A percentile compares a stretch with the other conserved stretches of the same genome.
Conservation (phyloP, 2,797 vertebrate species). For the Poeciliopsis paucimaculata region DNA sequence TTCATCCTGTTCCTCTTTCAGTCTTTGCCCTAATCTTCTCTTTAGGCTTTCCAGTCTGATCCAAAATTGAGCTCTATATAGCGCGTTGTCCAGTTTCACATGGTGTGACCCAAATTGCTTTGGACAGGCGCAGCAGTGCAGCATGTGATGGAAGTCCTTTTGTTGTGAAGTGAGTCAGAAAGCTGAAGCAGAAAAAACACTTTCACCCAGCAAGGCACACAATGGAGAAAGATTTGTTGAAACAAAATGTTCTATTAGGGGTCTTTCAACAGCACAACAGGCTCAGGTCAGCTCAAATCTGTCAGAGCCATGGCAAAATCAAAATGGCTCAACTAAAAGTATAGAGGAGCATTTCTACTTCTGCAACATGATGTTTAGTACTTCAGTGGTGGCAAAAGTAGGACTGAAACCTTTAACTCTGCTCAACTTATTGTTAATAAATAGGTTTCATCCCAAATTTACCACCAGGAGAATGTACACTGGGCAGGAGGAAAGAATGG, state of each 20-base stretch:
- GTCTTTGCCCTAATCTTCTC: conserved; percentile 17
- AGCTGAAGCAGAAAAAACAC: conserved; percentile 48
- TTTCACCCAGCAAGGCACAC: conserved; percentile 27
- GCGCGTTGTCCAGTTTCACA: conserved; percentile 40
- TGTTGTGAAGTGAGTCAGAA: conserved; percentile 51
- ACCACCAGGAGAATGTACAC: neutral
- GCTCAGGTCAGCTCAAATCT: conserved; percentile 40
- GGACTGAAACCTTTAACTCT: conserved; percentile 20
- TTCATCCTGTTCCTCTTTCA: conserved; percentile 7
- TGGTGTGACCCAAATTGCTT: conserved; percentile 54
- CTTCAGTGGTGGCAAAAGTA: conserved; percentile 24
- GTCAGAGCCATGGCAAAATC: conserved; percentile 45
- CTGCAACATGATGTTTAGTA: conserved; percentile 29
- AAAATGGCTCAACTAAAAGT: conserved; percentile 42
- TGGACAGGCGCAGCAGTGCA: conserved; percentile 39
- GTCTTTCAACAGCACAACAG: conserved; percentile 36
- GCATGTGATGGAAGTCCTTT: conserved; percentile 46
- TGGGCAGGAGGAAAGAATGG: neutral
- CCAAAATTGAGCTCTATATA: conserved; percentile 29
- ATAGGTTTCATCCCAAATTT: neutral
- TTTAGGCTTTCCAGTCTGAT: conserved; percentile 28
- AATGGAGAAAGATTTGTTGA: conserved; percentile 42
- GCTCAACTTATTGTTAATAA: conserved; percentile 34
- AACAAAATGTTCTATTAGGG: conserved; percentile 53
- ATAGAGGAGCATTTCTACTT: conserved; percentile 39